phyloP scores from a whole-genome alignment of 2,797 vertebrate species.

The Phalloptychus januarius region DNA sequence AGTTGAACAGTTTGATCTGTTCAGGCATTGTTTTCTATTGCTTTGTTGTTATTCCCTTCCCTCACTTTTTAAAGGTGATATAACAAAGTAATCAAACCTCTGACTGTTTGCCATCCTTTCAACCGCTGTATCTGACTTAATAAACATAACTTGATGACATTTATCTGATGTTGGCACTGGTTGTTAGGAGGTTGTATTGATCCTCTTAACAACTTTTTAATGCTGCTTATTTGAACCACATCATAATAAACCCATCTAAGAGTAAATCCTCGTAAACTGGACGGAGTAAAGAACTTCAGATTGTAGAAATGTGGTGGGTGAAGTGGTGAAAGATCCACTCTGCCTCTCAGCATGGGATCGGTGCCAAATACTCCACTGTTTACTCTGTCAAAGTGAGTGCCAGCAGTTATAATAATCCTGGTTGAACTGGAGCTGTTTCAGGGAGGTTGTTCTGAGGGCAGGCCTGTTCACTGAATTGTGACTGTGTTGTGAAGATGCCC shows the following conservation, averaged over 20 bases:
- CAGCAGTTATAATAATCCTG: slow-evolving; percentile 5
- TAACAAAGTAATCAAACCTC: slow-evolving; percentile 5
- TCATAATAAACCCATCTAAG: slow-evolving; percentile 36
- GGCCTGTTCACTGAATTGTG: slow-evolving; percentile 35
- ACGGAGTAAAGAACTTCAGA: slow-evolving; percentile 7
- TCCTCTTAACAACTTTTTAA: slow-evolving; percentile 22
- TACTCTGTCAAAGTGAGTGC: slow-evolving; percentile 11
- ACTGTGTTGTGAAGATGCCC: slow-evolving; percentile 34
- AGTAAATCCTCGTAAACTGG: slow-evolving; percentile 4
- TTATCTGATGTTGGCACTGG: neutral
- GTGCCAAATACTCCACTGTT: slow-evolving; percentile 24
- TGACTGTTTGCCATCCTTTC: neutral
- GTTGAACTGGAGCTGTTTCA: slow-evolving; percentile 4
- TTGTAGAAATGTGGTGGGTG: slow-evolving; percentile 9
- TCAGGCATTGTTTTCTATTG: slow-evolving; percentile 39
- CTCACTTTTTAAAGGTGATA: neutral
- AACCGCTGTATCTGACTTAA: slow-evolving; percentile 10
- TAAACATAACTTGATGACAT: neutral
- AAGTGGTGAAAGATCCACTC: slow-evolving; percentile 16
- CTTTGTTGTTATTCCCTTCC: slow-evolving; percentile 26
- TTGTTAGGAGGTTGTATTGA: slow-evolving; percentile 7
- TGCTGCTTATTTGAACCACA: slow-evolving; percentile 20
- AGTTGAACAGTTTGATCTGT: neutral
- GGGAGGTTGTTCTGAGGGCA: slow-evolving; percentile 19
- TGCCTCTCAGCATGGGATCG: slow-evolving; percentile 4